Evolutionary conservation across 1,140 invertebrate species (phyloP).

Genomic region (Anthonomus grandis): DNA sequence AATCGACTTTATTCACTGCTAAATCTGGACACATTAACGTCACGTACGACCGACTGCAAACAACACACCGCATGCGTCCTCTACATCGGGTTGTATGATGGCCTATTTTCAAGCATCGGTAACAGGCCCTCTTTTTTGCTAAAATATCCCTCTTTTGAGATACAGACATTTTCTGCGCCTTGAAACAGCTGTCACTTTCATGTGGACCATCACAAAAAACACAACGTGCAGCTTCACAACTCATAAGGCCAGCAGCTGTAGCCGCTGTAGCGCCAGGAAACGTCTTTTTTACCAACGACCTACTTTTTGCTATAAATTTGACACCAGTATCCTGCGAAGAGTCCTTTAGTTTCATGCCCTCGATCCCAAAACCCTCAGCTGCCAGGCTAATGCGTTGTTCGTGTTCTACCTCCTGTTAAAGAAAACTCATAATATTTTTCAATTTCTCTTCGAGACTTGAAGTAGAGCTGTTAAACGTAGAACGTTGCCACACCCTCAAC

Average conservation of each 20-base stretch:
- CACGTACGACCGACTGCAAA: not conserved
- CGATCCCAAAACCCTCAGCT: slow-evolving; percentile 4
- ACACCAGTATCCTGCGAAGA: not conserved
- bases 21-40: no score
- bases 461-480: not conserved
- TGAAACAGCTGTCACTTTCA: not conserved
- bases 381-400: slow-evolving; percentile 4
- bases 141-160: not conserved
- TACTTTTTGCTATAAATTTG: no score
- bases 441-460: not conserved
- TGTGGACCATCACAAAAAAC: not conserved
- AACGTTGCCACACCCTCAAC: slow-evolving; percentile 9
- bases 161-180: not conserved
- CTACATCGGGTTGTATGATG: not conserved
- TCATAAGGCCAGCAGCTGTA: not conserved
- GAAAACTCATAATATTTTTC: no score
- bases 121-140: not conserved
- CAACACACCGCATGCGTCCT: not conserved
- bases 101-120: no score
- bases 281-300: no score
- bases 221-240: not conserved
- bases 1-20: no score
- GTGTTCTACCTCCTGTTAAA: slow-evolving; percentile 7
- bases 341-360: not conserved
- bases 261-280: not conserved